Evolutionary conservation across 2,797 vertebrate species (phyloP).

Genomic region (Cichlasoma orientale): DNA sequence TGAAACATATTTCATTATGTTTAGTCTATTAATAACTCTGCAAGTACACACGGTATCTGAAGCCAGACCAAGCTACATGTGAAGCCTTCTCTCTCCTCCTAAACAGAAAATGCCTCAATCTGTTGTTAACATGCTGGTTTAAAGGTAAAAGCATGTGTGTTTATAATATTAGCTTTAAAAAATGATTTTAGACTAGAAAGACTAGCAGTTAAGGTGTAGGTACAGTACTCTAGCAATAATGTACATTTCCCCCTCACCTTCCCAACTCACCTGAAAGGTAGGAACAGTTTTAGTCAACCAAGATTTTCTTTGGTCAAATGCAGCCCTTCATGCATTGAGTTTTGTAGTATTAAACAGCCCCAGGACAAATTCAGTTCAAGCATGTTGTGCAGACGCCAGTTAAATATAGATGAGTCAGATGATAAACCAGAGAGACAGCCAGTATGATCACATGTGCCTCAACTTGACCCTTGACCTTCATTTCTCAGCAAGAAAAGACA

Average conservation of each 20-base stretch:
- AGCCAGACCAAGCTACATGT: not conserved
- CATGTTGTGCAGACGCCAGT: not conserved
- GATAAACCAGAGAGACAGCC: not conserved
- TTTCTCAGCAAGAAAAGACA: conserved; percentile 34
- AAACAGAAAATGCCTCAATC: not conserved
- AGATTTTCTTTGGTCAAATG: not conserved
- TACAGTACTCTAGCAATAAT: not conserved
- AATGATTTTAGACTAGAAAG: not conserved
- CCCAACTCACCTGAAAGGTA: not conserved
- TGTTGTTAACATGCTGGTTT: not conserved
- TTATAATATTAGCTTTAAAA: not conserved
- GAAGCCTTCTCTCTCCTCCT: not conserved
- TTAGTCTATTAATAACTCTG: not conserved
- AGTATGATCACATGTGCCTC: conserved; percentile 20
- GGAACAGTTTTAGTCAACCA: not conserved
- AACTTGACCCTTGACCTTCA: conserved; percentile 52
- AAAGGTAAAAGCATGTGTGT: not conserved
- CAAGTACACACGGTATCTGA: not conserved
- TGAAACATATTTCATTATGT: not conserved
- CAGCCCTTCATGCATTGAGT: not conserved
- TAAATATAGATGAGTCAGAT: conserved; percentile 14
- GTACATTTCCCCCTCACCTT: not conserved
- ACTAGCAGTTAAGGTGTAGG: not conserved
- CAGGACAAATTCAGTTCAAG: not conserved
- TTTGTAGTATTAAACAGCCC: not conserved